phyloP scores from a whole-genome alignment of 2,797 vertebrate species.

The Amniataba percoides region DNA sequence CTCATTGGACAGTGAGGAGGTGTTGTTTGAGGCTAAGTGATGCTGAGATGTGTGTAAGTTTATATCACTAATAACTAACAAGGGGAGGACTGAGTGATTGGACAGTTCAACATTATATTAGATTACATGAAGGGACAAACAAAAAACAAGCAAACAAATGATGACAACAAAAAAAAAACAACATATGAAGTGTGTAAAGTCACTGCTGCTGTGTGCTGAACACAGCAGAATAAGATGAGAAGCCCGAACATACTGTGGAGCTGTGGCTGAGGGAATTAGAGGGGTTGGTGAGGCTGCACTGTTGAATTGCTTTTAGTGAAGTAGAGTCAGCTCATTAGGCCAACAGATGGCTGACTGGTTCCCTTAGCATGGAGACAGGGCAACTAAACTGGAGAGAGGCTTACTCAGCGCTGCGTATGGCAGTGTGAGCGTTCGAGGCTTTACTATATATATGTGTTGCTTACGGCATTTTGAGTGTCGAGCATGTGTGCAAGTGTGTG shows the following conservation, averaged over 20 bases:
- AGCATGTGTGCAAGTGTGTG: too few species aligned
- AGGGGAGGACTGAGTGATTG: neutral
- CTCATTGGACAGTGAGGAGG: neutral
- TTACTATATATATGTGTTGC: slow-evolving; percentile 3
- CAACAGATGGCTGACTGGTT: slow-evolving; percentile 66
- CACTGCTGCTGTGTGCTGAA: neutral
- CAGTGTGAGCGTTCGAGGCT: slow-evolving; percentile 9
- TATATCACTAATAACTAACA: too few species aligned
- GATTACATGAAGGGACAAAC: neutral
- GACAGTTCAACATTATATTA: neutral
- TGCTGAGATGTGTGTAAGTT: neutral
- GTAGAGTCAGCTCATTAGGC: slow-evolving; percentile 54
- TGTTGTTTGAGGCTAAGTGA: neutral
- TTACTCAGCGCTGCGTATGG: slow-evolving; percentile 49
- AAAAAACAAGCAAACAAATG: neutral
- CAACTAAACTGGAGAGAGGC: slow-evolving; percentile 34
- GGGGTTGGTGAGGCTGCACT: slow-evolving; percentile 19
- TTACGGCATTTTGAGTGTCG: slow-evolving; percentile 24
- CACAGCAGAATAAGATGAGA: neutral
- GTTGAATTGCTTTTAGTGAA: slow-evolving; percentile 27
- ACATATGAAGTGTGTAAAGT: neutral
- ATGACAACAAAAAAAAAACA: neutral
- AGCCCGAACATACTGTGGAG: neutral
- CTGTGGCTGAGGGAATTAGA: slow-evolving; percentile 10
- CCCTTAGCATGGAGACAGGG: slow-evolving; percentile 17